These are phyloP conservation scores for Acrossocheilus wenchowensis DNA, from an alignment of 2,797 vertebrate species.

Conservation along the genomic window DNA sequence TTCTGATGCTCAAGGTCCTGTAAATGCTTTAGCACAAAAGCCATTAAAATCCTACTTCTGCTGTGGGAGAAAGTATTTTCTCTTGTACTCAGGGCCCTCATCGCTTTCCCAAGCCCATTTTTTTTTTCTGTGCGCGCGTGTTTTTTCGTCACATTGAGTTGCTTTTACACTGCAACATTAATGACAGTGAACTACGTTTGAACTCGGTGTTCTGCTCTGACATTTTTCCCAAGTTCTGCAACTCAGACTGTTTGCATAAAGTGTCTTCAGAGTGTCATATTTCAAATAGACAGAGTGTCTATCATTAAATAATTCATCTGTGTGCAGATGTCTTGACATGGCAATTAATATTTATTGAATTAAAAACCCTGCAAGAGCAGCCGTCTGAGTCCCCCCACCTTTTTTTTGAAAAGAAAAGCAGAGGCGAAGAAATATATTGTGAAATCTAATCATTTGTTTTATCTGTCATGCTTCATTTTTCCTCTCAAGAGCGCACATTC, in stretches of 20 bases:
- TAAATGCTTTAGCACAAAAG: constrained; percentile 25
- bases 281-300: constrained; percentile 60
- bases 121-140: background rate
- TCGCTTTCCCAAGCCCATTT: constrained; percentile 28
- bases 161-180: constrained; percentile 62
- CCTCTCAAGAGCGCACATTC: background rate
- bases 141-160: constrained; percentile 28
- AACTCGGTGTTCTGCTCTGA: constrained; percentile 50
- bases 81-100: constrained; percentile 31
- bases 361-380: constrained; percentile 54
- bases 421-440: constrained; percentile 34
- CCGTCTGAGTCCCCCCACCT: background rate
- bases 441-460: constrained; percentile 36
- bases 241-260: constrained; percentile 59
- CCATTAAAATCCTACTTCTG: constrained; percentile 37
- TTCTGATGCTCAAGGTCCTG: constrained; percentile 42
- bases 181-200: constrained; percentile 59
- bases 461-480: constrained; percentile 33
- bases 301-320: constrained; percentile 64
- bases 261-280: constrained; percentile 59
- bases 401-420: constrained; percentile 36
- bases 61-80: constrained; percentile 37
- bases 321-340: constrained; percentile 62
- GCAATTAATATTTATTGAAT: constrained; percentile 64
- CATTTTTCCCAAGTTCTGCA: constrained; percentile 49